Base-by-base conservation (phyloP, 2,797 vertebrate genomes). In the Sebastiscus tertius region DNA sequence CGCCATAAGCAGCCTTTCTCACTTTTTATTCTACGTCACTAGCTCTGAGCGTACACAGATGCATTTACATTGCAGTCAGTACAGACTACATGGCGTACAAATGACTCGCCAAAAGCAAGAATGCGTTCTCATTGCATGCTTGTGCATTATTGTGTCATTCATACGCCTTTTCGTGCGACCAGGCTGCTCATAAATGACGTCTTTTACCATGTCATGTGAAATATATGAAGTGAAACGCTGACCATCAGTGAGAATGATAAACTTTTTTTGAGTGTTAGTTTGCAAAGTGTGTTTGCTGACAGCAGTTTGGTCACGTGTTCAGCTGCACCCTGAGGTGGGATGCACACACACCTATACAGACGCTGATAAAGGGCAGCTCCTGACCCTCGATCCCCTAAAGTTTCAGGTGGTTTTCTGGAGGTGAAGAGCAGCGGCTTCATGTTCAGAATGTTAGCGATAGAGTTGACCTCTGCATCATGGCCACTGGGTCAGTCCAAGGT, bases 301-400 rank as follows among this genome's bases (percentile, higher is more conserved):
- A 42, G 22, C 26, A n/a, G 11, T 65, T 56, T 56, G 56, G n/a
- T 66, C 27, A 73, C 11, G 13, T 67, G 55, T 71, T 78, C 24
- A 39, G 59, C 8, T n/a, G 33, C 8, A 74, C 36, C 87, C 81
- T 75, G 20, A 72, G 80, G 85, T 82, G 79, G 54, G 59, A 31
- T 42, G 12, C 26, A 63, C 54, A 11, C 59, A 31, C 60, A n/a
- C 16, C 18, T 68, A 58, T 33, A 27, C 70, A 71, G 29, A 59
- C 73, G 12, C 9, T n/a, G 18, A 56, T 34, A 88, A 91, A 92
- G 87, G 87, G 71, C 89, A 92, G 72, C 72, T 67, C 33, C 72
- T 87, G 84, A 87, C 75, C 83, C 5, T 8, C 80, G 77, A 86
- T 71, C 77, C 20, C 39, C 10, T 16, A 39, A 68, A 73, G 77